Percentiles rank a stretch among this genome's conserved stretches.
phyloP scores from a whole-genome alignment of 1,140 invertebrate genomes.

The Bombus superbus region DNA sequence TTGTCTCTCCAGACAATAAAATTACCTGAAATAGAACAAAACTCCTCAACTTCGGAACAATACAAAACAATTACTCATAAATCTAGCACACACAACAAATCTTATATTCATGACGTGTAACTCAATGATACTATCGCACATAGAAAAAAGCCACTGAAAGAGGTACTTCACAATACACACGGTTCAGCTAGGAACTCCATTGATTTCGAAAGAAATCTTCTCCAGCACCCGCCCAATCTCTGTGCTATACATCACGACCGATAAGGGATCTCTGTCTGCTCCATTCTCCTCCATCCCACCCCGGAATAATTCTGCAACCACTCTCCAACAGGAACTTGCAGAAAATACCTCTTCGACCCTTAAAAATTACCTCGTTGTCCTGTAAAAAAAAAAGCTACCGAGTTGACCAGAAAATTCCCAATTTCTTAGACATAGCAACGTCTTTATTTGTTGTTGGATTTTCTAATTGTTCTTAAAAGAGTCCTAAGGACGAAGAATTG shows the following conservation, averaged over 20 bases:
- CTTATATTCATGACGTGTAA: not conserved
- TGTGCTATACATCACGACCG: not conserved
- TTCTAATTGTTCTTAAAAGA: too few relatives aligned
- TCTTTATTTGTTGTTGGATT: too few relatives aligned
- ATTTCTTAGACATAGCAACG: too few relatives aligned
- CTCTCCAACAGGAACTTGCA: not conserved
- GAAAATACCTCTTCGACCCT: not conserved
- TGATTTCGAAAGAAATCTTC: constrained; percentile 4
- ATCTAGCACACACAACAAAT: not conserved
- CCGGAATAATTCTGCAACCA: not conserved
- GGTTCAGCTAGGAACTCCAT: not conserved
- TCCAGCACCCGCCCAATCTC: not conserved
- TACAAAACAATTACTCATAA: not conserved
- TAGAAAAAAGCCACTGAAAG: not conserved
- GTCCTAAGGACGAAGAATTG: too few relatives aligned
- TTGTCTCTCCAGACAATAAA: not conserved
- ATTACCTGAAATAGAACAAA: not conserved
- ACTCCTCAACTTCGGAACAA: not conserved
- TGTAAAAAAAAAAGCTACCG: too few relatives aligned
- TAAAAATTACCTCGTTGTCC: not conserved
- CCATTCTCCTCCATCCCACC: not conserved
- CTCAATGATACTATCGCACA: not conserved
- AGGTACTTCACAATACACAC: not conserved
- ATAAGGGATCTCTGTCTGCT: constrained; percentile 11
- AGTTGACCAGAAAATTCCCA: too few relatives aligned